phyloP scores from a whole-genome alignment of 2,113 vertebrate genomes.

The Chrysochloris asiatica region DNA sequence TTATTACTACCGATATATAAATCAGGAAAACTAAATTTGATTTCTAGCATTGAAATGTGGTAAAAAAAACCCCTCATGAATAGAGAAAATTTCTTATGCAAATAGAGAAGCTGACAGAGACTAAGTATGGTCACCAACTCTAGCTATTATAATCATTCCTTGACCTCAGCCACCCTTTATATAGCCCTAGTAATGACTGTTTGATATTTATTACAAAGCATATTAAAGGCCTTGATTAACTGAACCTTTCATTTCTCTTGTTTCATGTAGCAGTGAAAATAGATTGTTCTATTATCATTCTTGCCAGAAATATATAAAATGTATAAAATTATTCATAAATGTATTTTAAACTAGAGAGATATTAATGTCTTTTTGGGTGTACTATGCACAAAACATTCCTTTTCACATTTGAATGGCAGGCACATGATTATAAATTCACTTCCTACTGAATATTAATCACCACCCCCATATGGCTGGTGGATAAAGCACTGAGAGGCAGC shows the following conservation, averaged over 20 bases:
- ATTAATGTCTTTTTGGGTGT: slow-evolving; percentile 62
- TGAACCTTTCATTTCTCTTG: slow-evolving; percentile 52
- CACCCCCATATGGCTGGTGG: slow-evolving; percentile 55
- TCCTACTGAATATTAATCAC: slow-evolving; percentile 71
- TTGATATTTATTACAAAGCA: slow-evolving; percentile 72
- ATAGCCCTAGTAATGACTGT: slow-evolving; percentile 60
- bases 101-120: slow-evolving; percentile 53
- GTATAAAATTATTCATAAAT: slow-evolving; percentile 70
- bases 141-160: slow-evolving; percentile 47
- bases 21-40: slow-evolving; percentile 72
- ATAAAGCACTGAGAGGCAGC: slow-evolving; percentile 30
- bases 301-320: slow-evolving; percentile 66
- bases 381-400: slow-evolving; percentile 59
- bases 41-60: slow-evolving; percentile 62
- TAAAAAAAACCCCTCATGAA: slow-evolving; percentile 51
- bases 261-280: slow-evolving; percentile 63
- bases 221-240: slow-evolving; percentile 71
- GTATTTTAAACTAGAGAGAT: slow-evolving; percentile 65
- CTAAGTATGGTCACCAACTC: slow-evolving; percentile 53
- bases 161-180: slow-evolving; percentile 59
- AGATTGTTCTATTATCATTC: slow-evolving; percentile 74
- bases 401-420: slow-evolving; percentile 74
- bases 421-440: slow-evolving; percentile 59
- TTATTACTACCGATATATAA: slow-evolving; percentile 59
- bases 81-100: slow-evolving; percentile 62